Base-by-base conservation (phyloP, 2,888 invertebrate species). In the Hypselothyrea guttata region DNA sequence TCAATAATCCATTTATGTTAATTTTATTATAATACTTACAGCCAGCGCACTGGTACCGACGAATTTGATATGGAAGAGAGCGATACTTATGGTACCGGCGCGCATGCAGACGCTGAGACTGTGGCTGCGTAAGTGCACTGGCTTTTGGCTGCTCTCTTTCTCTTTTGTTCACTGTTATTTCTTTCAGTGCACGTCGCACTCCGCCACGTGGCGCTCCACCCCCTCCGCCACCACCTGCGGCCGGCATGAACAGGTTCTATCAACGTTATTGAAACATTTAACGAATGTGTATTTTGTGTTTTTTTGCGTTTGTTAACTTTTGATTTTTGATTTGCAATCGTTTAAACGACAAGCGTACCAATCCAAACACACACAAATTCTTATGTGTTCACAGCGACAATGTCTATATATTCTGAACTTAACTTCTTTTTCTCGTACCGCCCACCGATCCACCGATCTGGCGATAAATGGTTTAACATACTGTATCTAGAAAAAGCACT, bases 171-270 rank as follows among this genome's bases (percentile, higher is more conserved):
- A n/a, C n/a, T 4, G 2, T 2, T 15, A 12, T 12, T 45, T 28
- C 7, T 75, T 83, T 16, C 44, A 89, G 89, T 55, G 88, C 88
- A 4, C 87, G 89, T 56, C 86, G 87, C 42, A 89, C 88, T 61
- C 89, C 89, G 62, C 89, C 89, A 33, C 85, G 88, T 51, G 74
- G 85, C 33, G 89, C 89, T 15, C 89, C 88, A 22, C 88, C 89
- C 48, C 89, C 89, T 48, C 87, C 88, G 38, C 89, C 89, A 7
- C 87, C 88, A n/a, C 84, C 87, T 18, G 55, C 82, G 65, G 75
- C 86, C 71, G 76, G 84, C 75, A 68, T 77, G 86, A 89, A 87
- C 87, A 89, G 88, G 89, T 89, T 88, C 81, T 86, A 83, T 75
- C 82, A 84, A 87, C 88, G 87, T 84, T 88, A 86, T 86, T 88